A percentile compares a stretch with the other conserved stretches of the same genome.
These are phyloP conservation scores for Ricordea florida DNA, from an alignment of 92 coral and sea anemone genomes.

Conservation along the genomic window DNA sequence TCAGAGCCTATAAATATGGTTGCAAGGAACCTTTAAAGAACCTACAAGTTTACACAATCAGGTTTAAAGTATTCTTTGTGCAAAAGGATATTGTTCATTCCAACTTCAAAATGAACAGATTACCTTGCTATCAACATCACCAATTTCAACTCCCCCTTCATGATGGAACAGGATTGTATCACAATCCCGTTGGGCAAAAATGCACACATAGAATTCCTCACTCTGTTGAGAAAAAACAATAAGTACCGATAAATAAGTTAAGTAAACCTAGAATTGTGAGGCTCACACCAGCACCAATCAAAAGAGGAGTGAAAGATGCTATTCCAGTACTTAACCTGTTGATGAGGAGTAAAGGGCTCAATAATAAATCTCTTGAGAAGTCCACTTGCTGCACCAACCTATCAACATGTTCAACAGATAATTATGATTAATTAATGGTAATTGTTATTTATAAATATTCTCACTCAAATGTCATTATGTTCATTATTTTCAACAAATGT, in stretches of 20 bases:
- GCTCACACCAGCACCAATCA: too few relatives aligned
- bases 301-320: too few relatives aligned
- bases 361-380: conserved; percentile 87
- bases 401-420: background rate
- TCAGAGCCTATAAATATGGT: conserved; percentile 77
- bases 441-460: background rate
- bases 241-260: background rate
- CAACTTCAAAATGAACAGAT: background rate
- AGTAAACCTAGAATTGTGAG: background rate
- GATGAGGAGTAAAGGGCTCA: conserved; percentile 93
- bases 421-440: background rate
- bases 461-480: too few relatives aligned
- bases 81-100: too few relatives aligned
- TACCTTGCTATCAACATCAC: conserved; percentile 96
- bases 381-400: conserved; percentile 95
- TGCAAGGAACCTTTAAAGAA: background rate
- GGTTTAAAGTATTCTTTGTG: too few relatives aligned
- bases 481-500: too few relatives aligned
- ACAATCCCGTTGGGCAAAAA: conserved; percentile 92
- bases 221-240: conserved; percentile 50
- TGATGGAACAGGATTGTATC: conserved; percentile 94
- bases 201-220: conserved; percentile 91
- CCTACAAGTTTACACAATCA: background rate
- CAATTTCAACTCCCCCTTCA: conserved; percentile 98
- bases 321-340: conserved; percentile 87